phyloP scores from a whole-genome alignment of 2,113 vertebrate species.

The Chlamydotis undulata region DNA sequence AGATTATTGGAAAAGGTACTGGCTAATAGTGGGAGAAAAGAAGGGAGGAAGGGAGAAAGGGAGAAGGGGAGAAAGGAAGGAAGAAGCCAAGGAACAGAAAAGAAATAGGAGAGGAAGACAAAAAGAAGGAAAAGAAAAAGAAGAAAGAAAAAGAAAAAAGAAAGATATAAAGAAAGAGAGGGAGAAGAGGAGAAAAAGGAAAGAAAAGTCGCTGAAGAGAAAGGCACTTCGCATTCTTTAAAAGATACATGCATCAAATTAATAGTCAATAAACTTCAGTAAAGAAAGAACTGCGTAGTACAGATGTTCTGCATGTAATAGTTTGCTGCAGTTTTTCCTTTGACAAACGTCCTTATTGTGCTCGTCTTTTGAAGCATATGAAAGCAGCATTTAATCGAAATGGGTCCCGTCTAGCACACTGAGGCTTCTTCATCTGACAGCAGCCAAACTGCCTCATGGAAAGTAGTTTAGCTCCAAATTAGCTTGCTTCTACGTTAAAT shows the following conservation, averaged over 20 bases:
- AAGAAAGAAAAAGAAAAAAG: background rate
- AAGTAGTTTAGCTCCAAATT: constrained; percentile 81
- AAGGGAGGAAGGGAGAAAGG: accelerated
- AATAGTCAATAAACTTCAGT: constrained; percentile 81
- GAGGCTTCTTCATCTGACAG: constrained; percentile 76
- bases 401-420: constrained; percentile 69
- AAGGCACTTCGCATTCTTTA: constrained; percentile 73
- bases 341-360: constrained; percentile 80
- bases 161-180: background rate
- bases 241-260: constrained; percentile 83
- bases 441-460: constrained; percentile 81
- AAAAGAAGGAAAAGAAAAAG: background rate
- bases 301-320: constrained; percentile 82
- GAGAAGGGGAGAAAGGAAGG: background rate
- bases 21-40: background rate
- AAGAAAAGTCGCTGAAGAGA: constrained; percentile 55
- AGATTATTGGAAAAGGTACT: background rate
- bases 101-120: background rate
- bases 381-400: constrained; percentile 81
- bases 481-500: constrained; percentile 82
- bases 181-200: background rate
- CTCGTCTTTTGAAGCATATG: constrained; percentile 73
- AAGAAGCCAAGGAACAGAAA: background rate
- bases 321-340: constrained; percentile 80
- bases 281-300: constrained; percentile 66